These are phyloP conservation scores for Leucoraja erinaceus DNA, from an alignment of 2,113 vertebrate species.

Conservation along the genomic window DNA sequence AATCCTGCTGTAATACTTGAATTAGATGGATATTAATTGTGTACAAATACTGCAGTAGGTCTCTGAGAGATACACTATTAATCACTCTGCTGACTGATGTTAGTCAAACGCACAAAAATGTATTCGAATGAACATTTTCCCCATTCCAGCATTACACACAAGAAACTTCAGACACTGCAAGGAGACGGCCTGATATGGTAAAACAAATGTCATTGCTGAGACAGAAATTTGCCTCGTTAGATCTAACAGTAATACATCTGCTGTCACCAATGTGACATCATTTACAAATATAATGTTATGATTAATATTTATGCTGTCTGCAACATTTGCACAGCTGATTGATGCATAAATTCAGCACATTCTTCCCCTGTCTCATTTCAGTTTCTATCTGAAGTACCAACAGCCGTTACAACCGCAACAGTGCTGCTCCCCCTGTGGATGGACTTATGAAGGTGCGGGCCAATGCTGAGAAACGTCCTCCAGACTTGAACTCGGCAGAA, in stretches of 20 bases:
- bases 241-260: conserved; percentile 20
- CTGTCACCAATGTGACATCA: conserved; percentile 34
- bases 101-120: neutral
- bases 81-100: too few species aligned
- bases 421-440: conserved; percentile 25
- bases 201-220: conserved; percentile 5
- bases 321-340: conserved; percentile 29
- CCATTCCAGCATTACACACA: neutral
- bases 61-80: neutral
- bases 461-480: neutral
- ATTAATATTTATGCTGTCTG: conserved; percentile 15
- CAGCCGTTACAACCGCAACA: too few species aligned
- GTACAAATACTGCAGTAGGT: neutral
- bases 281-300: conserved; percentile 33
- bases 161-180: conserved; percentile 5
- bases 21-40: neutral
- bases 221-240: neutral
- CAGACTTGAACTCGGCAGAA: neutral
- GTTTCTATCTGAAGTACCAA: neutral
- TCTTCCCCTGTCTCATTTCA: neutral
- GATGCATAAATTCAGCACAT: conserved; percentile 12
- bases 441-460: neutral
- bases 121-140: neutral
- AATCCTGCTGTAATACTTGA: neutral
- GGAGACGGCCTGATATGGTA: conserved; percentile 15